These are phyloP conservation scores for Cettia cetti DNA, from an alignment of 2,113 vertebrate species.

Conservation along the genomic window DNA sequence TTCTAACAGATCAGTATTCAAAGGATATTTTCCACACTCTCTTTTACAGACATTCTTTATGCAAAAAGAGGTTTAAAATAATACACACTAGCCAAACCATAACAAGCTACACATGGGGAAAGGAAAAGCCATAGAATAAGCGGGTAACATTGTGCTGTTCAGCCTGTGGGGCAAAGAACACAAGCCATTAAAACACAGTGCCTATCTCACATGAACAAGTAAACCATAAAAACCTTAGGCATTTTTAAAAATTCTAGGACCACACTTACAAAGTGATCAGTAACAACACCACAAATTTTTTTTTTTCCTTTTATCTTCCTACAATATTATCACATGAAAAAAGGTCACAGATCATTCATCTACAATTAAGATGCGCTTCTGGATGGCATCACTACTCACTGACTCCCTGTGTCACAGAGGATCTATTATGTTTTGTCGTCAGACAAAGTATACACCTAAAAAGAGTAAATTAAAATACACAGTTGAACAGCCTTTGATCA, in stretches of 20 bases:
- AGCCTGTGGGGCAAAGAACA: background rate
- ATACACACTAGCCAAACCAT: background rate
- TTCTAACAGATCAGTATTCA: background rate
- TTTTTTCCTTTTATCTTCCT: background rate
- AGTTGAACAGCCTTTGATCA: background rate
- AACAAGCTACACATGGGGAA: background rate
- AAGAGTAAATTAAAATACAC: background rate
- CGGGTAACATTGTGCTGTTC: rapidly evolving
- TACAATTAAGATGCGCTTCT: background rate
- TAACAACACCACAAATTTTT: background rate
- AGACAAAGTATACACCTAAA: background rate
- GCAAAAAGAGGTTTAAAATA: background rate
- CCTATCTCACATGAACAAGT: background rate
- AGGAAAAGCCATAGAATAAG: background rate
- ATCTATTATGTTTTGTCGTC: background rate
- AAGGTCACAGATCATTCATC: background rate
- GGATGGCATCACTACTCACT: background rate
- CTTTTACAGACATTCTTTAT: background rate
- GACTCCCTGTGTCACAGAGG: background rate
- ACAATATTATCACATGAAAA: background rate
- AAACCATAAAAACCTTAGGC: background rate
- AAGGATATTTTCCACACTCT: background rate
- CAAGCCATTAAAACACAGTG: background rate
- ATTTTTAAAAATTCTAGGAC: background rate
- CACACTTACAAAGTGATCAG: background rate